Evolutionary conservation across 2,113 vertebrate species (phyloP).

Genomic region (Perca fluviatilis): DNA sequence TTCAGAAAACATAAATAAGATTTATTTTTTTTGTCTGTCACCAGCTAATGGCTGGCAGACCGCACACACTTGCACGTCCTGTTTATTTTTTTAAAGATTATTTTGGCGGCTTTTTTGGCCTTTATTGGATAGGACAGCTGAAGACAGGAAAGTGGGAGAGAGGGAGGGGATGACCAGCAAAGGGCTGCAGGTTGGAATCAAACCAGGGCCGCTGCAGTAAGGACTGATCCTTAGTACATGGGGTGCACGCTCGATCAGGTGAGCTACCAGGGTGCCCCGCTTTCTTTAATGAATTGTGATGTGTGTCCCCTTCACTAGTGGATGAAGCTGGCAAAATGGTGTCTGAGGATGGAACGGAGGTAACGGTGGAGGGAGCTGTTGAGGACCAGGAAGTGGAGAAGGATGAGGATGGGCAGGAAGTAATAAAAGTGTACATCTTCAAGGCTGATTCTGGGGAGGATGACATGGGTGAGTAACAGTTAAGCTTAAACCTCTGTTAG

Average conservation of each 20-base stretch:
- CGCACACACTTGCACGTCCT: neutral
- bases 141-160: no score
- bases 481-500: neutral
- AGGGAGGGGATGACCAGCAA: no score
- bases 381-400: constrained; percentile 91
- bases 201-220: no score
- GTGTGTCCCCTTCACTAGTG: constrained; percentile 83
- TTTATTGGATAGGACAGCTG: no score
- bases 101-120: no score
- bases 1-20: neutral
- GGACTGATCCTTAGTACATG: no score
- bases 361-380: constrained; percentile 90
- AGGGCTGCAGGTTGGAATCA: no score
- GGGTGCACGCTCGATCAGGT: no score
- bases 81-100: no score
- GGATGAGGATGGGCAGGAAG: constrained; percentile 96
- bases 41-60: neutral
- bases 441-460: constrained; percentile 98
- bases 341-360: constrained; percentile 93
- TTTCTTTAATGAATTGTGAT: constrained; percentile 9
- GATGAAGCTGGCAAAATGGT: constrained; percentile 98
- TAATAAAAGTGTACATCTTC: constrained; percentile 99
- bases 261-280: no score
- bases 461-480: constrained; percentile 91
- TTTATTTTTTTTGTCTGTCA: neutral